Conservation (phyloP, 2,797 vertebrate genomes). For the Anguilla pacifica region DNA sequence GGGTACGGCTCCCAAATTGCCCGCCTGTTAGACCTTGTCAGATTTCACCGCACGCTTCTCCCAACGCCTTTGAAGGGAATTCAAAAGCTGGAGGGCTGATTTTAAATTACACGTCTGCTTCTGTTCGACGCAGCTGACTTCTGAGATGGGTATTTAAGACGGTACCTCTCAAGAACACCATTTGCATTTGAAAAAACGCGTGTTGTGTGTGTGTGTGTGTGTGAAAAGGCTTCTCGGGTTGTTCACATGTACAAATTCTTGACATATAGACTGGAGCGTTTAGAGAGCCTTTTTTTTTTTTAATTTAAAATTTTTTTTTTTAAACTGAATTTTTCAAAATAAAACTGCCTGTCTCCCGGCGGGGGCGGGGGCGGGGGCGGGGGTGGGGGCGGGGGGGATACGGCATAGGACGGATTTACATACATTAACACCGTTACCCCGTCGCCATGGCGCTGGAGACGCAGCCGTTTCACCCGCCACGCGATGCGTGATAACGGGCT, state of each 20-base stretch:
- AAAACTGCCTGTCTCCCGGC: neutral
- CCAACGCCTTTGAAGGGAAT: neutral
- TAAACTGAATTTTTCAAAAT: neutral
- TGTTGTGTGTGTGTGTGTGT: neutral
- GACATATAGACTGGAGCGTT: neutral
- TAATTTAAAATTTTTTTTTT: neutral
- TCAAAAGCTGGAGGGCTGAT: slow-evolving; percentile 5
- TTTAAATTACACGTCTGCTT: slow-evolving; percentile 1
- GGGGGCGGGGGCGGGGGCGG: too few relatives aligned
- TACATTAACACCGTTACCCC: neutral
- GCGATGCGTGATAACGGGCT: neutral
- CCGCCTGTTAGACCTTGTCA: neutral
- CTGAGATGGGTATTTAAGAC: neutral
- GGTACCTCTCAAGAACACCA: neutral
- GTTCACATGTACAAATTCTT: neutral
- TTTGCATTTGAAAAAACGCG: slow-evolving; percentile 1
- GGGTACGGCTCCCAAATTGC: slow-evolving; percentile 56
- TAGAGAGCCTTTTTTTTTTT: neutral
- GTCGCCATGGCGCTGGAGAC: too few relatives aligned
- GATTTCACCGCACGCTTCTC: neutral
- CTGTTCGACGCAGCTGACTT: neutral
- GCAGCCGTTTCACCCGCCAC: neutral
- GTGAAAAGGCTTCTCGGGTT: neutral
- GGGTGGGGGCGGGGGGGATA: too few relatives aligned
- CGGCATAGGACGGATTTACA: neutral